phyloP scores from a whole-genome alignment of 2,888 invertebrate genomes.

The Cephonodes hylas region DNA sequence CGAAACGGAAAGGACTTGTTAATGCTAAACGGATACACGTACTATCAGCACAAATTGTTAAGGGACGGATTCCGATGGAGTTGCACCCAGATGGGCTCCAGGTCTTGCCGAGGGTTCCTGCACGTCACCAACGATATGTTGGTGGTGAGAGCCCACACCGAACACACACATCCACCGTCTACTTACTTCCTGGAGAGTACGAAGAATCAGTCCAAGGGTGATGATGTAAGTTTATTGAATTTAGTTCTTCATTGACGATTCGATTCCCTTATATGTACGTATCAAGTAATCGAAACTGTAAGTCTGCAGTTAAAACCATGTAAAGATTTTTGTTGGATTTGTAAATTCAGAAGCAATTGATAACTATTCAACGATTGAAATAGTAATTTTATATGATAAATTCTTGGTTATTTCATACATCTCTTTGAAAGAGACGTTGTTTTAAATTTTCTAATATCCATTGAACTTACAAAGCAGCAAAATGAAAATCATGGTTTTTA shows the following conservation, averaged over 20 bases:
- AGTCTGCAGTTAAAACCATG: too few relatives aligned
- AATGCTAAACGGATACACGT: slow-evolving; percentile 72
- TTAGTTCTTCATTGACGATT: neutral
- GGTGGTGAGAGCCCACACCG: slow-evolving; percentile 64
- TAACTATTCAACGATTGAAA: too few relatives aligned
- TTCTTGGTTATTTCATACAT: too few relatives aligned
- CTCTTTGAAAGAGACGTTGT: too few relatives aligned
- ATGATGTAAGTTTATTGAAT: slow-evolving; percentile 1
- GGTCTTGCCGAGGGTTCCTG: slow-evolving; percentile 70
- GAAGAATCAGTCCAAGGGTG: slow-evolving; percentile 23
- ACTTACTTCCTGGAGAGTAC: slow-evolving; percentile 56
- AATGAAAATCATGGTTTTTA: too few relatives aligned
- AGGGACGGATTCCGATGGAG: slow-evolving; percentile 74
- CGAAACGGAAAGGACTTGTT: slow-evolving; percentile 67
- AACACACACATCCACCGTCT: slow-evolving; percentile 70
- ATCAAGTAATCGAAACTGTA: too few relatives aligned
- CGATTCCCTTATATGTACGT: too few relatives aligned
- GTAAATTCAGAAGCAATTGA: too few relatives aligned
- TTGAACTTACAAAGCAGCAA: too few relatives aligned
- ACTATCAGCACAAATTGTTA: slow-evolving; percentile 70
- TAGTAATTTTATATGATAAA: too few relatives aligned
- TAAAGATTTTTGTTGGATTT: too few relatives aligned
- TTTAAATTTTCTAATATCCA: too few relatives aligned
- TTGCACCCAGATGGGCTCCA: slow-evolving; percentile 75
- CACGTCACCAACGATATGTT: slow-evolving; percentile 68